phyloP scores from a whole-genome alignment of 2,113 vertebrate genomes.

The Myocastor coypus region DNA sequence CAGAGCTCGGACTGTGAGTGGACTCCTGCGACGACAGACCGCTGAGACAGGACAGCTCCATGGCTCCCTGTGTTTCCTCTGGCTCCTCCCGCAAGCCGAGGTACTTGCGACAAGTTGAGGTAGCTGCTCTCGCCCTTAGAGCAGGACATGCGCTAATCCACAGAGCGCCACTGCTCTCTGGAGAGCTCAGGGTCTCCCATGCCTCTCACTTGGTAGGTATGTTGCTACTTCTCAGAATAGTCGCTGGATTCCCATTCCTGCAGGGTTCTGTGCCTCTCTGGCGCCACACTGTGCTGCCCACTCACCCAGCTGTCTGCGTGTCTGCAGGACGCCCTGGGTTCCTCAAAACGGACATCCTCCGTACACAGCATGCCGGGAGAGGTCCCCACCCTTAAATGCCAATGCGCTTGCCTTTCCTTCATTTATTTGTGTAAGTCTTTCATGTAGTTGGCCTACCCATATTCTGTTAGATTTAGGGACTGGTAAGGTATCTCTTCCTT shows the following conservation, averaged over 20 bases:
- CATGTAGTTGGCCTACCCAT: neutral
- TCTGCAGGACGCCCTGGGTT: neutral
- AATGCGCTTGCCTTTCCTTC: neutral
- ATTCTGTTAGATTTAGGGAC: neutral
- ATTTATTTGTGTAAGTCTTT: too few species aligned
- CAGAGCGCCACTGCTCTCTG: too few species aligned
- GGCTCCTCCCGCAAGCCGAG: neutral
- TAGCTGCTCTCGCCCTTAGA: neutral
- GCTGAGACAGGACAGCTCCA: neutral
- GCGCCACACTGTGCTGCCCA: too few species aligned
- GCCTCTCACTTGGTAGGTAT: too few species aligned
- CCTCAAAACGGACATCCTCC: neutral
- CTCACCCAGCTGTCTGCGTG: too few species aligned
- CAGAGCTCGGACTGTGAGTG: neutral
- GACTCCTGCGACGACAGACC: neutral
- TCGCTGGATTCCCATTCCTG: neutral
- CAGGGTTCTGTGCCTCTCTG: too few species aligned
- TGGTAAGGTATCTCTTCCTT: neutral
- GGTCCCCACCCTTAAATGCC: fast-evolving
- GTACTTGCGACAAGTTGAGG: too few species aligned
- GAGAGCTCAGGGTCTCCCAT: neutral
- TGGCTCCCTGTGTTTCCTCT: neutral
- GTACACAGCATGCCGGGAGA: too few species aligned
- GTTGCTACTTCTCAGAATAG: neutral
- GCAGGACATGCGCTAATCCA: neutral